These are phyloP conservation scores for Cosmopolites sordidus DNA, from an alignment of 2,888 invertebrate species.

Conservation along the genomic window DNA sequence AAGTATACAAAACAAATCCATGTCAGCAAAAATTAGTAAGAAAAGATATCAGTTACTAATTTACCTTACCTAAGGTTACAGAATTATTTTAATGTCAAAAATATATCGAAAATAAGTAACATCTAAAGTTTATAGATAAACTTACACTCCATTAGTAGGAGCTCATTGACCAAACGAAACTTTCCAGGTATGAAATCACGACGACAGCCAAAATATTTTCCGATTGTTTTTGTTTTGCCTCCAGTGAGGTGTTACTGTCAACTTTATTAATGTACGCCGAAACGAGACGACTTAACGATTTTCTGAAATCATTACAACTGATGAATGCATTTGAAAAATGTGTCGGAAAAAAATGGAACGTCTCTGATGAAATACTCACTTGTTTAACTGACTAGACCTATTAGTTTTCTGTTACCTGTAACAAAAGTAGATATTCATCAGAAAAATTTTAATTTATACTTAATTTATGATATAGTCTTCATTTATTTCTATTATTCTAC, in stretches of 20 bases:
- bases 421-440: not conserved
- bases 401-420: not conserved
- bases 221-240: constrained; percentile 21
- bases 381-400: not conserved
- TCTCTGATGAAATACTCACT: constrained; percentile 1
- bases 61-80: no score
- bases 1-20: no score
- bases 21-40: no score
- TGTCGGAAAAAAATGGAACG: not conserved
- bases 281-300: constrained; percentile 21
- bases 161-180: no score
- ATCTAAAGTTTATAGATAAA: no score
- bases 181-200: not conserved
- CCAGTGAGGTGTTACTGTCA: constrained; percentile 26
- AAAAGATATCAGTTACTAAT: no score
- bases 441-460: no score
- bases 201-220: constrained; percentile 22
- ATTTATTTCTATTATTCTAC: no score
- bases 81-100: no score
- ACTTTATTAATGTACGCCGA: constrained; percentile 26
- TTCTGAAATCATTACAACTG: constrained; percentile 21
- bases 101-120: no score
- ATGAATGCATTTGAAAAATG: constrained; percentile 11
- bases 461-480: no score
- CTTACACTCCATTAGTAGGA: no score